Conservation (phyloP, 2,113 vertebrate genomes). For the Otocyon megalotis region DNA sequence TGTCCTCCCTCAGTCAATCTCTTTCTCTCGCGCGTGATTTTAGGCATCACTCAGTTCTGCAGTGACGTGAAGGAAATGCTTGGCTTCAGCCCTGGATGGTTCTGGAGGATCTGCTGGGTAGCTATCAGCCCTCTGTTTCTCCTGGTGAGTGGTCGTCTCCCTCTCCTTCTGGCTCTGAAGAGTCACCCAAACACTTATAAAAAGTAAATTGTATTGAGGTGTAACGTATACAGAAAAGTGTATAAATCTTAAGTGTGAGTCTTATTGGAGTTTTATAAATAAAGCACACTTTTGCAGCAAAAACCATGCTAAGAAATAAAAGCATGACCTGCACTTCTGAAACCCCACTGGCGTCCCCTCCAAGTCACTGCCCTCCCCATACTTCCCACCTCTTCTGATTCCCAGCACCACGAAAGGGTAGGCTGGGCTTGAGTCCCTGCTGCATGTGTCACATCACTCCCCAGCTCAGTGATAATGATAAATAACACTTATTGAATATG, state of each 20-base stretch:
- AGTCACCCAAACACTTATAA: not conserved
- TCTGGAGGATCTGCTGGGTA: conserved; percentile 97
- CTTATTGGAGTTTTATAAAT: not conserved
- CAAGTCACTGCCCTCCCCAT: not conserved
- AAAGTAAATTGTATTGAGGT: not conserved
- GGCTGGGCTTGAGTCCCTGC: not conserved
- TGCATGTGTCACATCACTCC: not conserved
- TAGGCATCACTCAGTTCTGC: conserved; percentile 96
- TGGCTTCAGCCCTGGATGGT: conserved; percentile 95
- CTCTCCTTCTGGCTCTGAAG: conserved; percentile 16
- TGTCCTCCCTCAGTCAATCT: not conserved
- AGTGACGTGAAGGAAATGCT: conserved; percentile 95
- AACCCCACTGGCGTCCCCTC: not conserved
- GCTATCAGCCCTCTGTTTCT: conserved; percentile 96
- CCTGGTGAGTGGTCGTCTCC: conserved; percentile 90
- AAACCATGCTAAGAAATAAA: not conserved
- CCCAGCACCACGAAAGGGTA: not conserved
- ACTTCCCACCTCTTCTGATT: not conserved
- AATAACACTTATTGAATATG: not conserved
- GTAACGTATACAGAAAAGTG: not conserved
- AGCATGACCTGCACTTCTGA: not conserved
- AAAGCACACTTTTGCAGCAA: not conserved
- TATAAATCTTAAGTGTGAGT: not conserved
- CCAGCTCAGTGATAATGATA: not conserved
- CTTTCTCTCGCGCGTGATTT: conserved; percentile 38